Evolutionary conservation across 2,797 vertebrate genomes (phyloP).

Genomic region (Sternotherus odoratus): DNA sequence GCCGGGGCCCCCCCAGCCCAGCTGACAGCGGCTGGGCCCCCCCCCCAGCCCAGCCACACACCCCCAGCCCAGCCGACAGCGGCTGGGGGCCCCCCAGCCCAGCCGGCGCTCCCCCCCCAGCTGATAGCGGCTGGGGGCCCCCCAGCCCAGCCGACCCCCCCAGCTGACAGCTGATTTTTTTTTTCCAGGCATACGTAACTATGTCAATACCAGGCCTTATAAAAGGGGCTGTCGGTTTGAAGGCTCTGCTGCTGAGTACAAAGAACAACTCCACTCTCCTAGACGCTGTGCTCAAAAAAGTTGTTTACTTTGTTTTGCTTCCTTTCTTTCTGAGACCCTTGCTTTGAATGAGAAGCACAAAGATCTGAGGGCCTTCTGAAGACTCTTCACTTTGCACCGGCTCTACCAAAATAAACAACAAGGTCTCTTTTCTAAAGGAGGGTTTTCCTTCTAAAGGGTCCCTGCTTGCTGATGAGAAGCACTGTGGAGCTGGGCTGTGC

Average conservation of each 20-base stretch:
- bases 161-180: too few species aligned
- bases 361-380: not conserved
- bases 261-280: not conserved
- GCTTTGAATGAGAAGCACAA: slow-evolving; percentile 16
- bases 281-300: not conserved
- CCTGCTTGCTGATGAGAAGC: slow-evolving; percentile 61
- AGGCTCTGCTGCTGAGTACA: not conserved
- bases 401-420: slow-evolving; percentile 49
- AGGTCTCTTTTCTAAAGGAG: slow-evolving; percentile 48
- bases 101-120: too few species aligned
- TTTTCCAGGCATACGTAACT: not conserved
- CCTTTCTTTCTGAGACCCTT: not conserved
- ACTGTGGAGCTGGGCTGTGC: slow-evolving; percentile 65
- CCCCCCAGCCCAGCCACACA: too few species aligned
- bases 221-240: not conserved
- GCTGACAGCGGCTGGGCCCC: too few species aligned
- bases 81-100: too few species aligned
- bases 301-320: not conserved
- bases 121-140: too few species aligned
- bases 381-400: not conserved
- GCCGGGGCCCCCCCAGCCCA: too few species aligned
- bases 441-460: slow-evolving; percentile 59
- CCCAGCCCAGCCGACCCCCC: too few species aligned
- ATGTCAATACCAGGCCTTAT: not conserved
- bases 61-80: too few species aligned